Base-by-base conservation (phyloP, 2,888 invertebrate species). In the Lutraria lutraria region DNA sequence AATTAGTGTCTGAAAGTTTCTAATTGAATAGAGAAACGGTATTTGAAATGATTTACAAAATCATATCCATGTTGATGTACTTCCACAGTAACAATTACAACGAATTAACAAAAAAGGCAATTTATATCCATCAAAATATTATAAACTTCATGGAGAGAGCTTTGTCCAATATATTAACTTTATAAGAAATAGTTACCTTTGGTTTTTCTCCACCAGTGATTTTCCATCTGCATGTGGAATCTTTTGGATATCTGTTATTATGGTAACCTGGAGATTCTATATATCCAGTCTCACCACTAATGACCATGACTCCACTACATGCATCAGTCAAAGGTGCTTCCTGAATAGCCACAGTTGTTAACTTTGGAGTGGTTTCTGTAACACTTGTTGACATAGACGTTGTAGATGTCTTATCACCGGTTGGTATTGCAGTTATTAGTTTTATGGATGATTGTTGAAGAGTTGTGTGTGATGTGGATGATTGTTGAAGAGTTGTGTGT, bases 211-310 rank as follows among this genome's bases (percentile, higher is more conserved):
- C 43, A 31, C 85, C 85, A 13, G 81, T 83, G n/a, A 93, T 89
- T 43, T 90, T 87, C 93, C 93, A 93, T 76, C 80, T 83, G 68
- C 93, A 93, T 15, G 29, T 21, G 29, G 84, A 72, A 83, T 91
- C 86, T 21, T 85, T 85, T 25, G 93, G 92, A 86, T 93, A 93
- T 13, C 82, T 81, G 16, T 87, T 29, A 15, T 83, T 79, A 29
- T 54, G 72, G 60, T 81, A 91, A 15, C 90, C 90, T 15, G 93
- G 93, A 4, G 93, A 93, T n/a, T 85, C 86, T 53, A 93, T 88
- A 56, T 34, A 82, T 4, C 89, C 91, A 53, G 68, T 68, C 12
- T 79, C 80, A n/a, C 60, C 82, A 53, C 16, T 21, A 8, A 89
- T n/a, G 0, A 53, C 2, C 76, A 31, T 60, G 25, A 76, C 31